phyloP scores from a whole-genome alignment of 2,888 invertebrate genomes.

The Hecatera dysodea region DNA sequence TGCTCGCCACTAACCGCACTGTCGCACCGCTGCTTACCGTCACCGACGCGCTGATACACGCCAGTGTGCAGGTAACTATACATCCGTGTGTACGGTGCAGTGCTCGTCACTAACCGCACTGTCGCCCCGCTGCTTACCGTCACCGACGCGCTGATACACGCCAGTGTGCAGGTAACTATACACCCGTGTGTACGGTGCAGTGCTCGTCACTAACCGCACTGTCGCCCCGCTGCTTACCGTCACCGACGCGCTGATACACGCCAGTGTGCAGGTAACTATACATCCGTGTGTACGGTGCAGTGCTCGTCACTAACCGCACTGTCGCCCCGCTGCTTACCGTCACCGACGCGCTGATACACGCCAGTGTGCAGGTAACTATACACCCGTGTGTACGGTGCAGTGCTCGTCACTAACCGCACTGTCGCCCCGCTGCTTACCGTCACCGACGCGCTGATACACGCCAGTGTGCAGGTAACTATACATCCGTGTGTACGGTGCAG shows the following conservation, averaged over 20 bases:
- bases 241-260: slow-evolving; percentile 91
- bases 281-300: slow-evolving; percentile 92
- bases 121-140: slow-evolving; percentile 85
- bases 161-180: slow-evolving; percentile 92
- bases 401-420: slow-evolving; percentile 88
- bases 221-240: slow-evolving; percentile 85
- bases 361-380: slow-evolving; percentile 92
- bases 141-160: slow-evolving; percentile 91
- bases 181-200: slow-evolving; percentile 92
- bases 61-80: slow-evolving; percentile 92
- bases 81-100: slow-evolving; percentile 92
- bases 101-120: slow-evolving; percentile 88
- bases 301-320: slow-evolving; percentile 88
- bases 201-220: slow-evolving; percentile 88
- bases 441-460: slow-evolving; percentile 91
- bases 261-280: slow-evolving; percentile 92
- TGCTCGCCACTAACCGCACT: slow-evolving; percentile 89
- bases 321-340: slow-evolving; percentile 85
- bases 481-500: slow-evolving; percentile 92
- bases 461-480: slow-evolving; percentile 92
- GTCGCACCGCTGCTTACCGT: slow-evolving; percentile 85
- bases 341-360: slow-evolving; percentile 91
- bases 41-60: slow-evolving; percentile 91
- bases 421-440: slow-evolving; percentile 85
- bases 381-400: slow-evolving; percentile 92